Evolutionary conservation across 2,888 invertebrate species (phyloP), one percentile per base, ranked within the genome.

Genomic region (Mylabris sibirica): DNA sequence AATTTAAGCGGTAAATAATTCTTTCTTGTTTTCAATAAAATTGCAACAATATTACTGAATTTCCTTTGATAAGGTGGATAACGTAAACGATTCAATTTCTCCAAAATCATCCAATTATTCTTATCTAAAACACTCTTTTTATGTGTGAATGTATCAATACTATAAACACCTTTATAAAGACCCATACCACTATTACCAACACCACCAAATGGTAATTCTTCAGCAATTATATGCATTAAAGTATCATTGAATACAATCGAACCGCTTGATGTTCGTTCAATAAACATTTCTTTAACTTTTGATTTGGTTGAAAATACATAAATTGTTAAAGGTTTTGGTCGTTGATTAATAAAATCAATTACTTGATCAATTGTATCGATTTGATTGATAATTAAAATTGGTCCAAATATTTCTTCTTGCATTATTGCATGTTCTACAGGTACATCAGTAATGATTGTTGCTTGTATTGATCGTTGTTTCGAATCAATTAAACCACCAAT

Each of bases 371-470:
- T 89, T 64, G 90, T 91, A 2, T 91, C 90, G 9, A 98, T 89
- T 64, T 90, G 91, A 3, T 97, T 84, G 69, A 99, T 93, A 0
- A 99, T 98, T 72, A 99, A 87, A 76, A 99, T 90, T 4, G 99
- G 99, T 0, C 98, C 99, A 84, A 99, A 99, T 77, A 99, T 97
- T 89, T 99, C 99, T 76, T 98, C 93, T 75, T 92, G 90, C 95
- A 95, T 95, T 3, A 94, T 84, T 49, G 91, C 89, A 85, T 98
- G 97, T 1, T 87, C 87, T 0, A 89, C 87, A 63, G 90, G 88
- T 0, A 97, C 93, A 82, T 97, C 92, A 9, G 89, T 84, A 57
- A 95, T 77, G 65, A 99, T 88, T 0, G 97, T 97, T 0, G 98
- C 98, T 63, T 93, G 90, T 71, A 99, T 95, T 84, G 88, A 98